Evolutionary conservation across 1,140 invertebrate species (phyloP).

Genomic region (Habropoda laboriosa): DNA sequence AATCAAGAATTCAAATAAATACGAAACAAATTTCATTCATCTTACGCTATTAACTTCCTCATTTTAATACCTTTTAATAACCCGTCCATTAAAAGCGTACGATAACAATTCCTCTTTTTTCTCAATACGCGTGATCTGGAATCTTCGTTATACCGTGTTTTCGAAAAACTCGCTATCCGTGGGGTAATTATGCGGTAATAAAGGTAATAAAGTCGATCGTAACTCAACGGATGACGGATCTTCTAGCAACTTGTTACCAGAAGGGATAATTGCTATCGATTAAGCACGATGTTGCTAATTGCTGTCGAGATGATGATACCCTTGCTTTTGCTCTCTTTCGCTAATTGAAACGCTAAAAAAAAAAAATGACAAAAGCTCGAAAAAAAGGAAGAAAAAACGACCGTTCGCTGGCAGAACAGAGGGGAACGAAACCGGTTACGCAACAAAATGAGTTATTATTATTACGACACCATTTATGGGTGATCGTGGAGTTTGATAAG

Average conservation of each 20-base stretch:
- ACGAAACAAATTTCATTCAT: no score
- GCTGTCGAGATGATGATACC: background rate
- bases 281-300: constrained; percentile 26
- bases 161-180: background rate
- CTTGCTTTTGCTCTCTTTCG: background rate
- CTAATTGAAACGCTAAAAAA: background rate
- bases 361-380: background rate
- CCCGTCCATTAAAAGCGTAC: no score
- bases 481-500: background rate
- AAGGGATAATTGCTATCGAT: constrained; percentile 25
- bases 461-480: background rate
- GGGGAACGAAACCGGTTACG: background rate
- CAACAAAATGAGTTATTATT: background rate
- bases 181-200: background rate
- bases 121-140: no score
- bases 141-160: no score
- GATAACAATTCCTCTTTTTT: no score
- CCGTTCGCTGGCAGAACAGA: background rate
- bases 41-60: background rate
- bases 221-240: constrained; percentile 29
- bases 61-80: no score
- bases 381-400: background rate
- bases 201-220: constrained; percentile 22
- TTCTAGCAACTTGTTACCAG: background rate
- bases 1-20: no score